Conservation (phyloP, 2,888 invertebrate genomes). For the Portevinia maculata region DNA sequence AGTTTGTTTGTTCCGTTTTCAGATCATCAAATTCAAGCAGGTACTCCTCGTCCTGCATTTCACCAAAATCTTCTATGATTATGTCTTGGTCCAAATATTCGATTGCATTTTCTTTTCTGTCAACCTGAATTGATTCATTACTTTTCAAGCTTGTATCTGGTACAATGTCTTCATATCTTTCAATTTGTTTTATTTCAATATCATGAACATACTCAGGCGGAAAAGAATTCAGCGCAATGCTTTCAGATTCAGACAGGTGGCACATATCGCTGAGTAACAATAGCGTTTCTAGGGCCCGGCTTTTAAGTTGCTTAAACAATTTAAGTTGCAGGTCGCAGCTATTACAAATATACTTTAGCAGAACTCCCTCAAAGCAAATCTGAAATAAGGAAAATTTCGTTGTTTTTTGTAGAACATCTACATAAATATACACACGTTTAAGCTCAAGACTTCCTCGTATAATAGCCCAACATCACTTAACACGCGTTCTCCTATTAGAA, state of each 20-base stretch:
- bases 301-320: slow-evolving; percentile 77
- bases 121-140: not conserved
- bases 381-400: slow-evolving; percentile 50
- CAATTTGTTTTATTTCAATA: not conserved
- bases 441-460: slow-evolving; percentile 75
- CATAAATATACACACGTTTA: slow-evolving; percentile 66
- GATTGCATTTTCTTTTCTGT: slow-evolving; percentile 3
- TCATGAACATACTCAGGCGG: not conserved
- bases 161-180: not conserved
- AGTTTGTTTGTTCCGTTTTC: not conserved
- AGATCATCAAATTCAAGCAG: slow-evolving; percentile 2
- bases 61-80: not conserved
- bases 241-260: not conserved
- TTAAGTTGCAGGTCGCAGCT: slow-evolving; percentile 78
- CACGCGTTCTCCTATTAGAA: slow-evolving; percentile 48
- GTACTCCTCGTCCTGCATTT: slow-evolving; percentile 30
- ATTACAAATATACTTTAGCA: slow-evolving; percentile 77
- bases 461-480: slow-evolving; percentile 73
- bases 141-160: not conserved
- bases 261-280: slow-evolving; percentile 15
- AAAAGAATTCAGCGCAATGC: not conserved
- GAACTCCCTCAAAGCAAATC: slow-evolving; percentile 39
- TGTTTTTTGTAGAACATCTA: not conserved
- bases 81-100: slow-evolving; percentile 21
- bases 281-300: slow-evolving; percentile 75